Base-by-base conservation (phyloP, 2,888 invertebrate genomes). In the Thalpophila matura region DNA sequence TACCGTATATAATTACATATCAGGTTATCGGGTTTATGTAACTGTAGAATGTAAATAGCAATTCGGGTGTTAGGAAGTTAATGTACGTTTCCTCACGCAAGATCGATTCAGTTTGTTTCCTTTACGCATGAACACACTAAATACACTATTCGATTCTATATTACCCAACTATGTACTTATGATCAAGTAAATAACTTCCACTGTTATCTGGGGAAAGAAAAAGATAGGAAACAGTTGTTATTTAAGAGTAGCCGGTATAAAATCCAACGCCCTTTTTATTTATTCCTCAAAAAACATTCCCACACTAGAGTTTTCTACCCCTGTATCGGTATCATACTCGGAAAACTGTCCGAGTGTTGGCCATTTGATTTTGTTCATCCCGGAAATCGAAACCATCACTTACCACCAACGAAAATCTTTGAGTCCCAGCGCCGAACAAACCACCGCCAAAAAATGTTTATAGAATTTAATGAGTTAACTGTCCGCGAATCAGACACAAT, bases 1-100 rank as follows among this genome's bases (percentile, higher is more conserved):
- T 27, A 43, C 4, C 7, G n/a, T 20, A 43, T 62, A 5, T 61
- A 60, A 67, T 57, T 45, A 63, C 29, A 57, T 46, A 79, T 71
- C 72, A 83, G 56, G 51, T 56, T 79, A 61, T 57, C 60, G 50
- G 40, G 57, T 67, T 81, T 78, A 79, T 79, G 61, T 75, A 71
- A 66, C 31, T 20, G n/a, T 9, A 66, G 40, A 61, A 69, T 69
- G 55, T 60, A 49, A 51, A 58, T 60, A 71, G 18, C 40, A 31
- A 53, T 64, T 77, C 35, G 45, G 65, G 51, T 43, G 51, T 33
- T 63, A 60, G 79, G 81, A 81, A 79, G 66, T 68, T 10, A 6
- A 27, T n/a, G n/a, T n/a, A 16, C 40, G 29, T 31, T 61, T 63
- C 66, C 79, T 53, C 77, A 81, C 80, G 80, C 79, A 59, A 79